Conservation (phyloP, 2,797 vertebrate genomes). For the Microchirus variegatus region DNA sequence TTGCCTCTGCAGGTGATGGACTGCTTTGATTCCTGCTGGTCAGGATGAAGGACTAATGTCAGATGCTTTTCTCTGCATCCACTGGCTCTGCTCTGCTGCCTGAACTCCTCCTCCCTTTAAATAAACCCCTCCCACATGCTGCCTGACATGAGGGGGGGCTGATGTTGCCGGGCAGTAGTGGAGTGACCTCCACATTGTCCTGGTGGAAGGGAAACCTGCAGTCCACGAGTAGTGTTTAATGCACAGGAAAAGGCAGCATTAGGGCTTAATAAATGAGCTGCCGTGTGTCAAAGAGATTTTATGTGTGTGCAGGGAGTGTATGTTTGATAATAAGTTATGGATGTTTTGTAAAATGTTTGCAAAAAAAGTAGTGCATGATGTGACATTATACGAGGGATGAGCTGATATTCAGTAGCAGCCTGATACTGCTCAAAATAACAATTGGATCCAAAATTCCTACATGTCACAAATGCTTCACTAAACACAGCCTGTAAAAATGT, state of each 20-base stretch:
- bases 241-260: slow-evolving; percentile 30
- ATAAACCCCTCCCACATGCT: slow-evolving; percentile 11
- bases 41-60: slow-evolving; percentile 69
- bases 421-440: neutral
- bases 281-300: slow-evolving; percentile 18
- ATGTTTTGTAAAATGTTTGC: slow-evolving; percentile 32
- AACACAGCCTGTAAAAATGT: no score
- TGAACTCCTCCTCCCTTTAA: slow-evolving; percentile 4
- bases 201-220: slow-evolving; percentile 23
- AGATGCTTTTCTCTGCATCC: slow-evolving; percentile 26
- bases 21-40: slow-evolving; percentile 77
- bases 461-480: no score
- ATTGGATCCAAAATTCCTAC: no score
- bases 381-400: neutral
- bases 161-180: slow-evolving; percentile 15
- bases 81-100: slow-evolving; percentile 20
- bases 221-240: slow-evolving; percentile 17
- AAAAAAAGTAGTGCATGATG: slow-evolving; percentile 21
- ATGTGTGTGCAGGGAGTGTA: slow-evolving; percentile 25
- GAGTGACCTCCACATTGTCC: slow-evolving; percentile 18
- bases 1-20: slow-evolving; percentile 53
- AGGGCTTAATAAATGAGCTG: slow-evolving; percentile 35
- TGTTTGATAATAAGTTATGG: slow-evolving; percentile 16
- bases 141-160: slow-evolving; percentile 8
- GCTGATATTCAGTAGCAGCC: no score